Evolutionary conservation across 2,113 vertebrate genomes (phyloP).

Genomic region (Siniperca chuatsi): DNA sequence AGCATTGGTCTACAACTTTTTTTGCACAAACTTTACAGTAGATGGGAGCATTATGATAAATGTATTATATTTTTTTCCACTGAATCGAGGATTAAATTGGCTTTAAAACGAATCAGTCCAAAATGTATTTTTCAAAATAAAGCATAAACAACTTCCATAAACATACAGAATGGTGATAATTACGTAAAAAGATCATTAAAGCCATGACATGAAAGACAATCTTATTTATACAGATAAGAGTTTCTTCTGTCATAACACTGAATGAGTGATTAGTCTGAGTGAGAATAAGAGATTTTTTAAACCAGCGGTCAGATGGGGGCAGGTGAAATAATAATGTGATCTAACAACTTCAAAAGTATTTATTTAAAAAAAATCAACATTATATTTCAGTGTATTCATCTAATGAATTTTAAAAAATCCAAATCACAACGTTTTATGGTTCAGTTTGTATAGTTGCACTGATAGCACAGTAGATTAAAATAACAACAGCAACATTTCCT

Average conservation of each 20-base stretch:
- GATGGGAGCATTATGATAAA: not conserved
- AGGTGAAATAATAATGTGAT: not conserved
- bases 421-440: not conserved
- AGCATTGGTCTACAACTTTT: not conserved
- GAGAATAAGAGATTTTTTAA: not conserved
- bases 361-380: not conserved
- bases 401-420: not conserved
- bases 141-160: not conserved
- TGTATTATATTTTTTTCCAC: not conserved
- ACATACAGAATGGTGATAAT: not conserved
- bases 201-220: not conserved
- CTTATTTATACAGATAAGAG: not conserved
- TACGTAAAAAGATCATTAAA: not conserved
- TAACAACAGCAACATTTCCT: not conserved
- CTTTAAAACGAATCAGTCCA: not conserved
- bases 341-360: not conserved
- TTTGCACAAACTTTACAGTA: constrained; percentile 4
- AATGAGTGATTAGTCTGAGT: not conserved
- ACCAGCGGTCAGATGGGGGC: not conserved
- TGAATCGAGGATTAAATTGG: not conserved
- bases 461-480: not conserved
- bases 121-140: not conserved
- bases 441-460: not conserved
- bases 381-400: not conserved
- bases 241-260: not conserved